Base-by-base conservation (phyloP, 2,797 vertebrate genomes). In the Anniella stebbinsi region DNA sequence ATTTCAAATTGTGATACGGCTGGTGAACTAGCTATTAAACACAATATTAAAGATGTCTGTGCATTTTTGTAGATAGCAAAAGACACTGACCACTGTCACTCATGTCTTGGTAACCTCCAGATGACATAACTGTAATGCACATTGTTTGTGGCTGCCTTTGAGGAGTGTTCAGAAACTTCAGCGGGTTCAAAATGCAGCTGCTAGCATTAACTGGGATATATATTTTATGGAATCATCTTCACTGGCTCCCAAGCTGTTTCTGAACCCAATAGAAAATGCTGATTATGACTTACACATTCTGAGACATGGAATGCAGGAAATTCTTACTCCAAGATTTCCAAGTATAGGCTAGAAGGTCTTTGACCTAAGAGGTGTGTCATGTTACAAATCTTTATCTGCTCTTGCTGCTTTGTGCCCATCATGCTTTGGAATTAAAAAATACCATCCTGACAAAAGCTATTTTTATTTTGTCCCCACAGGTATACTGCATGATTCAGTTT, bases 381-480 rank as follows among this genome's bases (percentile, higher is more conserved):
- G 38, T 63, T 63, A 25, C 30, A 51, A 36, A n/a, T 15, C 3
- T 86, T 85, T 80, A 33, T 86, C 7, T 80, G 11, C 13, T 72
- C 25, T 28, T 36, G 2, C 15, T 36, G 4, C 67, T 30, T 30
- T 12, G 36, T 91, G 41, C 67, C 1, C n/a, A 36, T 8, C 45
- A 72, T 82, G 3, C 18, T 3, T 0, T 69, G 78, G 28, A 63
- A 33, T 86, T 45, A 17, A 82, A 90, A 83, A 13, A 63, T 36
- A 17, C 33, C 80, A 67, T 93, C 90, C 30, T 80, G 63, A 66
- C 91, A 92, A 30, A 89, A 48, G 91, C 13, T 91, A 88, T 57
- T 87, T 88, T 66, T 23, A 51, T 51, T 45, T 25, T 75, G 41
- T 90, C 70, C 91, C 92, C 92, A n/a, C 95, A 99, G 99, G 98